Conservation (phyloP, 1,140 invertebrate species). For the Cheumatopsyche charites region DNA sequence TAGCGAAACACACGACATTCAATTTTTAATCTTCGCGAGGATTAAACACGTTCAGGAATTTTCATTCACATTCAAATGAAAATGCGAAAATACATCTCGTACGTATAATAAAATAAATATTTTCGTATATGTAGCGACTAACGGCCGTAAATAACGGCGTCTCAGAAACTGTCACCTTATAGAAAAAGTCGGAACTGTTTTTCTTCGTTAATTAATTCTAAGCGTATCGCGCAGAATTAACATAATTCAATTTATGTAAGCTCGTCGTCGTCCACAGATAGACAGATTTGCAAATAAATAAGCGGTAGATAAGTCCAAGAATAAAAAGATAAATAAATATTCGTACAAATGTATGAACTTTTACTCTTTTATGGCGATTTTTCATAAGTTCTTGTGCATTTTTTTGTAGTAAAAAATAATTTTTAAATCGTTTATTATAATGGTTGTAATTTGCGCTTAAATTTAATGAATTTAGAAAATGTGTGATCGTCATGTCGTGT, state of each 20-base stretch:
- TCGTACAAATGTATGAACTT: no score
- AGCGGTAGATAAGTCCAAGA: neutral
- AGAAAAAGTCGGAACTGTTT: conserved; percentile 20
- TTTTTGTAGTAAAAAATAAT: no score
- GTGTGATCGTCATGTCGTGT: no score
- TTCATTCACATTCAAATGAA: no score
- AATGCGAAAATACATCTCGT: no score
- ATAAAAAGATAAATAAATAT: conserved; percentile 8
- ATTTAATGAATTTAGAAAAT: no score
- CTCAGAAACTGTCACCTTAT: conserved; percentile 5
- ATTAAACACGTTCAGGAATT: conserved; percentile 12
- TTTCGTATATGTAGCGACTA: neutral
- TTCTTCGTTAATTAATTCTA: conserved; percentile 31
- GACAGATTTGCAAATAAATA: neutral
- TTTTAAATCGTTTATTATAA: no score
- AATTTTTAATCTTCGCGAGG: neutral
- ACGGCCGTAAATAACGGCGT: conserved; percentile 24
- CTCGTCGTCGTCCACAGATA: neutral
- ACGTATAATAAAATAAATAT: no score
- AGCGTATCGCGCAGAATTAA: conserved; percentile 25
- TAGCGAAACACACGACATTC: conserved; percentile 7
- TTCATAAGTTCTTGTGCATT: no score
- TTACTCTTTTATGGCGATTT: no score
- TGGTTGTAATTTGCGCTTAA: no score
- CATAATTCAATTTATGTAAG: conserved; percentile 26